Evolutionary conservation across 2,113 vertebrate species (phyloP), one percentile per base, ranked within the genome.

Genomic region (Pedionomus torquatus): DNA sequence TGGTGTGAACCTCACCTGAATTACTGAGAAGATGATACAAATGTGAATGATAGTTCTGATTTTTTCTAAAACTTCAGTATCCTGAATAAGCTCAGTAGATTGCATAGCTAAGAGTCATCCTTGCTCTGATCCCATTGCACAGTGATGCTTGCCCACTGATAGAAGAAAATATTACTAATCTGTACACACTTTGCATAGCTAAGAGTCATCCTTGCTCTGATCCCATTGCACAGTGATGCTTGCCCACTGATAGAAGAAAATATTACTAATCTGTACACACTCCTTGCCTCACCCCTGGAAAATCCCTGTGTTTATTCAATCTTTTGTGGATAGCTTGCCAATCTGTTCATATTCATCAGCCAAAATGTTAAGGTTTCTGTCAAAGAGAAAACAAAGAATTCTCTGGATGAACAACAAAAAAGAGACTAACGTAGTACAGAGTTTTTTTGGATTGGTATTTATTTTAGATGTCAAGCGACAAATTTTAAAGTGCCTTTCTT

Each of bases 231-330:
- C 54, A 48, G 54, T 30, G 19, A 46, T 72, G 39, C 52, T 10
- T 76, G 48, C 55, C 44, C 21, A 23, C 15, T 37, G 65, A 37
- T 4, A 60, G 57, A 82, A 74, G 81, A 91, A 93, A 93, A 60
- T 66, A 77, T 65, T 88, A 49, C 52, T 58, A 65, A 91, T 35
- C 14, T 33, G 35, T 82, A 76, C 83, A 61, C 70, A 39, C 11
- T 75, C 77, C 70, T 57, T 93, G 66, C 55, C 66, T 92, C 74
- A 85, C 54, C 81, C 81, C 49, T 83, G 84, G 93, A 96, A 97
- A 96, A 96, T 80, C 75, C 66, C 78, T 8, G 19, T 77, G 24
- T 90, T 93, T 93, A 65, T 85, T 64, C 48, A 66, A 43, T 79
- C 75, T 74, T 12, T 39, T 87, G 31, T 81, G 77, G 87, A 51